Conservation (phyloP, 1,140 invertebrate species). For the Drosophila sp. region DNA sequence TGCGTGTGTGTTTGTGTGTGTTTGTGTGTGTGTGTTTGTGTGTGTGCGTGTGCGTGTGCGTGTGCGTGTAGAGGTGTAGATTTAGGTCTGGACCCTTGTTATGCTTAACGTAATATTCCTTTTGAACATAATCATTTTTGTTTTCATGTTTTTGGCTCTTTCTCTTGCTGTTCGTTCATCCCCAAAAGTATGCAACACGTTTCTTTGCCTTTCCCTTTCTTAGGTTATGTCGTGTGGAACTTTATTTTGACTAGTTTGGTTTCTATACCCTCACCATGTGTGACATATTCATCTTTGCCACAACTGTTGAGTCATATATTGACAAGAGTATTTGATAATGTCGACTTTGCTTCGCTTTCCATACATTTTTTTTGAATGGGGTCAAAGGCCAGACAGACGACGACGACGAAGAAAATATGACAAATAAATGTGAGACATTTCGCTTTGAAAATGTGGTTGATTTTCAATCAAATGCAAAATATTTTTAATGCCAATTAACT, state of each 20-base stretch:
- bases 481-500: conserved; percentile 33
- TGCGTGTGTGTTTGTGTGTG: neutral
- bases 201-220: neutral
- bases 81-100: conserved; percentile 35
- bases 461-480: neutral
- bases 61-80: conserved; percentile 16
- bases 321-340: neutral
- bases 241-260: neutral
- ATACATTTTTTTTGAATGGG: neutral
- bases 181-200: conserved; percentile 20
- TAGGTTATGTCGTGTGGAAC: neutral
- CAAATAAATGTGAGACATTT: neutral
- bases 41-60: neutral
- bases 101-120: conserved; percentile 64
- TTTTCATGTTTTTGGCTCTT: neutral
- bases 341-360: too few relatives aligned
- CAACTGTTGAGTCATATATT: neutral
- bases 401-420: neutral
- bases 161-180: conserved; percentile 15
- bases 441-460: conserved; percentile 4
- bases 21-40: neutral
- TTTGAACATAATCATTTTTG: conserved; percentile 60
- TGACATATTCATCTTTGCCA: neutral
- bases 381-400: conserved; percentile 4
- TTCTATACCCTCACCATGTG: neutral